Evolutionary conservation across 1,140 invertebrate species (phyloP), one percentile per base, ranked within the genome.

Genomic region (Dreissena rostriformis): DNA sequence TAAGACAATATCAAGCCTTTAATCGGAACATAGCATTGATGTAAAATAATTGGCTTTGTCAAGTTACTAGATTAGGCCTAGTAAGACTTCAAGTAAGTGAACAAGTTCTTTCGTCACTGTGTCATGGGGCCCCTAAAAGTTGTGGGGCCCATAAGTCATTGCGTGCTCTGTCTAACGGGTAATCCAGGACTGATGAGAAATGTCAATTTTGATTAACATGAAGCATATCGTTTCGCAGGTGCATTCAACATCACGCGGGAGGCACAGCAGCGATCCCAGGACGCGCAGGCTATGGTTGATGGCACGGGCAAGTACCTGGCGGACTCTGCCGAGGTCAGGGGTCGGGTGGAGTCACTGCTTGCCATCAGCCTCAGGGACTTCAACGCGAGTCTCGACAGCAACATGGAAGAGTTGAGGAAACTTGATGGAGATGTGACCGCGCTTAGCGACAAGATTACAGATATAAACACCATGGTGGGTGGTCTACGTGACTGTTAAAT

Each of bases 161-260:
- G n/a, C n/a, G n/a, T n/a, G n/a, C n/a, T n/a, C n/a, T n/a, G n/a
- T n/a, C n/a, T n/a, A n/a, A n/a, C n/a, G n/a, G n/a, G n/a, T n/a
- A n/a, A n/a, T n/a, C n/a, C n/a, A n/a, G n/a, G n/a, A n/a, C n/a
- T n/a, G n/a, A n/a, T n/a, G n/a, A n/a, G n/a, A n/a, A 39, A 5
- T 39, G 2, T 39, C 39, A 39, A 39, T 39, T 39, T 5, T 39
- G 4, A 39, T 39, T n/a, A 39, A 39, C 2, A 39, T 39, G 39
- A 39, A 39, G 39, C 4, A 24, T 68, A 4, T 24, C 28, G 19
- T 1, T 73, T 49, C 11, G 29, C 74, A 95, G 95, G 98, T 66
- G 98, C 98, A 2, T 94, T 98, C 65, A 98, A 97, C 91, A 95
- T 99, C 5, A 99, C 98, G 0, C 95, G 96, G 29, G 97, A 95